A percentile compares a stretch with the other conserved stretches of the same genome.
Evolutionary conservation across 2,888 invertebrate species (phyloP).

Genomic region (Eilema griseolum): DNA sequence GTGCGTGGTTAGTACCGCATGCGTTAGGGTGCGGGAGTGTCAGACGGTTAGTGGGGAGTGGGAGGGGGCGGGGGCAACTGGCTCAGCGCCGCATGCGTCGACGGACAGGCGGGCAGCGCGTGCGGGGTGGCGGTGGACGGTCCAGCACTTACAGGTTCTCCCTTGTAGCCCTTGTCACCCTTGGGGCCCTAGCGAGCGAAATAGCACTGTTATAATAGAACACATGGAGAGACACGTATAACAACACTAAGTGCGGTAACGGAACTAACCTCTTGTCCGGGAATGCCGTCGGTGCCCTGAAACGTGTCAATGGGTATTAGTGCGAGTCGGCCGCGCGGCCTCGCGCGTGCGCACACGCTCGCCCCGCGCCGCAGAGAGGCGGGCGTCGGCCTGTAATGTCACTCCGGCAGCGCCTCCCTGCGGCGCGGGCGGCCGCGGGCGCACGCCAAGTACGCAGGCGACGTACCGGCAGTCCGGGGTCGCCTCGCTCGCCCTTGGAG

Average conservation of each 20-base stretch:
- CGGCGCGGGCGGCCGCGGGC: neutral
- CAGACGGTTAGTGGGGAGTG: constrained; percentile 30
- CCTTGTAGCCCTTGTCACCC: constrained; percentile 96
- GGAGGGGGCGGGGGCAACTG: too few species aligned
- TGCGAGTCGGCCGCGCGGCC: constrained; percentile 4
- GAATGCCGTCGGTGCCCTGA: constrained; percentile 97
- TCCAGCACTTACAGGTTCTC: constrained; percentile 91
- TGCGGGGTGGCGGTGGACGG: constrained; percentile 25
- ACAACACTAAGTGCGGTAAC: constrained; percentile 10
- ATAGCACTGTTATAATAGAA: constrained; percentile 38
- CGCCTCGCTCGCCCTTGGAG: constrained; percentile 96
- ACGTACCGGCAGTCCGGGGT: constrained; percentile 97
- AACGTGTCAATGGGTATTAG: constrained; percentile 63
- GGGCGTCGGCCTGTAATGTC: too few species aligned
- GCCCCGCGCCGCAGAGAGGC: too few species aligned
- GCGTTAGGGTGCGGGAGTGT: constrained; percentile 40
- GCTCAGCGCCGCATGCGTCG: constrained; percentile 42
- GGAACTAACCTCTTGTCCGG: constrained; percentile 93
- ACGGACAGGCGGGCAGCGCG: constrained; percentile 9
- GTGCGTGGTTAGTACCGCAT: constrained; percentile 47
- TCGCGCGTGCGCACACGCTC: neutral
- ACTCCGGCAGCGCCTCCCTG: too few species aligned
- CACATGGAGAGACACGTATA: constrained; percentile 8
- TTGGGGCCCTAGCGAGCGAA: constrained; percentile 91
- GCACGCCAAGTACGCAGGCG: neutral